Base-by-base conservation (phyloP, 2,113 vertebrate genomes). In the Alectura lathami region DNA sequence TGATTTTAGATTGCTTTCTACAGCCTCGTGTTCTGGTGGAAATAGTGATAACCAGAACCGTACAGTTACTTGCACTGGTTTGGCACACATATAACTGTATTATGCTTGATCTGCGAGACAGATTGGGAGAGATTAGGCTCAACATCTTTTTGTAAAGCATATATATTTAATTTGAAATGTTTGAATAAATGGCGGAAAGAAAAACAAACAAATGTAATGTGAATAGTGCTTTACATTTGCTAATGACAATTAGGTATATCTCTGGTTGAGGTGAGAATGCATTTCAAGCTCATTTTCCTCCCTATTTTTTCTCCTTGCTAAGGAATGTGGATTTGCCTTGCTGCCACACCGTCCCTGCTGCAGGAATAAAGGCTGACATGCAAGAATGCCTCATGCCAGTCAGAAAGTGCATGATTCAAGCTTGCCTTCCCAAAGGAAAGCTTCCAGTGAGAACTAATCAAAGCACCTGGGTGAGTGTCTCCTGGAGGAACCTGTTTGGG, bases 201-300 rank as follows among this genome's bases (percentile, higher is more conserved):
- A 95, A 53, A 82, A 59, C 80, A 81, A 79, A 53, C 40, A 32
- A 40, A 76, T 32, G 53, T 60, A 60, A 73, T 17, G 48, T 43
- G 66, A 86, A 53, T 73, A 62, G 53, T 77, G 66, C 84, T 97
- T 91, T 94, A 86, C 60, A 94, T 42, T 59, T 67, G 45, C 40
- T 91, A 59, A 73, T 40, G 11, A 64, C 20, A 83, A 32, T 85
- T 63, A 63, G 23, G 40, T 26, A 8, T 23, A 30, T 42, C 40
- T 77, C 53, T 4, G 0, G 11, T 53, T 82, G 66, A 88, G 40
- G 20, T 32, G 50, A 87, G 24, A 83, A 83, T 27, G 38, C 53
- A 80, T 84, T 81, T 86, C 34, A 81, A 86, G 81, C 74, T 26
- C 15, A 62, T 77, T 90, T 80, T 83, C 8, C 40, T 78, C 38